Evolutionary conservation across 2,113 vertebrate genomes (phyloP), one percentile per base, ranked within the genome.

Genomic region (Scophthalmus maximus): DNA sequence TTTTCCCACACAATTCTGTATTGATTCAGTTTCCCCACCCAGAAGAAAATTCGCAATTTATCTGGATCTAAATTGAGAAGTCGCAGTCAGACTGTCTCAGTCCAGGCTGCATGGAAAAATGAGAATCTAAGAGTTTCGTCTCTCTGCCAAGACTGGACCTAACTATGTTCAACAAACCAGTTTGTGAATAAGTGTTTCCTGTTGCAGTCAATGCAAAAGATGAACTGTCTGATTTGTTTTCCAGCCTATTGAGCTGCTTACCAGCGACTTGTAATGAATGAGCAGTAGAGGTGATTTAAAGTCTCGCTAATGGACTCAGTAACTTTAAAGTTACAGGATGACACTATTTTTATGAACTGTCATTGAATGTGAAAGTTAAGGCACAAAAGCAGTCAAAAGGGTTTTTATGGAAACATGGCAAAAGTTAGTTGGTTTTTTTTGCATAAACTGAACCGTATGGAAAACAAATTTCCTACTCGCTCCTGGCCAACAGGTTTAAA

Each of bases 381-480:
- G 30, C 11, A n/a, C 30, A 8, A n/a, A 3, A 59, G 23, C 6
- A 56, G 12, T 4, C 23, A 5, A 4, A 40, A 14, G 3, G 23
- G 32, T 34, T 34, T 34, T 34, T 5, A 6, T 5, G 32, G 32
- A 9, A 34, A 34, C 5, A 34, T 34, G 32, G 5, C 32, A 34
- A 34, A 34, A 34, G 5, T 32, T 8, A 25, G 15, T 25, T 50
- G 5, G 5, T 25, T 50, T 25, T 25, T 11, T 5, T 22, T 25
- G 49, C 27, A 23, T 22, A 26, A 23, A 29, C 1, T 32, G 52
- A 6, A 20, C 20, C 8, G 25, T 17, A 53, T 25, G 25, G 36
- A 59, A 68, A 73, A 27, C 26, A 25, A 0, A 27, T 72, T 73
- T 52, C 10, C 40, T 66, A 20, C 50, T 1, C 1, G n/a, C 18